Percentiles rank a stretch among this genome's conserved stretches.
Evolutionary conservation across 2,797 vertebrate species (phyloP).

Genomic region (Zenarchopterus dispar): DNA sequence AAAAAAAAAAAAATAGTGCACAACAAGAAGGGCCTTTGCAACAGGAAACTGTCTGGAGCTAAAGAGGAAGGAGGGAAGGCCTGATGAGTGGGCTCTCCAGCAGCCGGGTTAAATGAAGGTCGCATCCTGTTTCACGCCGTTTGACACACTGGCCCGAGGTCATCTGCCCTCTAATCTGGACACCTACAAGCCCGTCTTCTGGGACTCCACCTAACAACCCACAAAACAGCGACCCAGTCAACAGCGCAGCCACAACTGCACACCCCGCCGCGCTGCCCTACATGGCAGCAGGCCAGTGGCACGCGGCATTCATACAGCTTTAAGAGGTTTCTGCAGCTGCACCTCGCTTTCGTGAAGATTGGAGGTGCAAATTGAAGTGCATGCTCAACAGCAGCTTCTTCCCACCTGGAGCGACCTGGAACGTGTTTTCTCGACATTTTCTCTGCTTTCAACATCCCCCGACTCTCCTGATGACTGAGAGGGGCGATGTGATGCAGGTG

Average conservation of each 20-base stretch:
- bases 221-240: slow-evolving; percentile 28
- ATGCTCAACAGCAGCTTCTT: slow-evolving; percentile 45
- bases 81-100: slow-evolving; percentile 13
- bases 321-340: slow-evolving; percentile 36
- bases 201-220: slow-evolving; percentile 37
- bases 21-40: too few species aligned
- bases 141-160: slow-evolving; percentile 43
- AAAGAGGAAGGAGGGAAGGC: not conserved
- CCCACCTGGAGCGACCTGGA: slow-evolving; percentile 42
- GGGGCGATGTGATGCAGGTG: slow-evolving; percentile 41
- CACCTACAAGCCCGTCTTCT: slow-evolving; percentile 6
- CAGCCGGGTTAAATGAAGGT: slow-evolving; percentile 34
- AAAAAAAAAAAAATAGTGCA: slow-evolving; percentile 23
- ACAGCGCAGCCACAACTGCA: not conserved
- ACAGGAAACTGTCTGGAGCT: not conserved
- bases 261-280: slow-evolving; percentile 7
- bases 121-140: slow-evolving; percentile 24
- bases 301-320: slow-evolving; percentile 1
- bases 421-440: slow-evolving; percentile 61
- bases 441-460: slow-evolving; percentile 33
- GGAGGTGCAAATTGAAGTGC: slow-evolving; percentile 56
- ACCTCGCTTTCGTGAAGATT: slow-evolving; percentile 40
- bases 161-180: slow-evolving; percentile 26
- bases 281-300: slow-evolving; percentile 31
- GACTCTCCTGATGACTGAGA: slow-evolving; percentile 19